Base-by-base conservation (phyloP, 2,797 vertebrate species). In the Paedocypris micromegethes region DNA sequence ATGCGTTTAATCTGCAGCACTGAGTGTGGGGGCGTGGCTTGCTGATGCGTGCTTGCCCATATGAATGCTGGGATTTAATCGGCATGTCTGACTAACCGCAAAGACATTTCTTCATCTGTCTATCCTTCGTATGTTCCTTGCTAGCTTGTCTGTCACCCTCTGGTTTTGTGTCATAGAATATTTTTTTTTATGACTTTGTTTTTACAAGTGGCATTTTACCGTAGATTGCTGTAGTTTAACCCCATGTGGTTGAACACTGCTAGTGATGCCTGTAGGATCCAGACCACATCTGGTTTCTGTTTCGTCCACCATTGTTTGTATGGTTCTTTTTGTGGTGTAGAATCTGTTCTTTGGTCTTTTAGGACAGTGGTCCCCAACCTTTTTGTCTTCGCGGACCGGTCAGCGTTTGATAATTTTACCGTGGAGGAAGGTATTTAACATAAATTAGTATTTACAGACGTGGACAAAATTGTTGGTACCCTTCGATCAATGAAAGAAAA, bases 31-130 rank as follows among this genome's bases (percentile, higher is more conserved):
- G 75, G 9, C 67, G 64, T 73, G 68, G 64, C 61, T 6, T 52
- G 63, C 47, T 75, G 44, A 41, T 72, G 52, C 70, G 62, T 63
- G 58, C 55, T 69, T 75, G 55, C 58, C 6, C 7, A 39, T 56
- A 78, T 74, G 58, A 62, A 59, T 75, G 72, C 43, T 66, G 40
- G 70, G 56, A 70, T 76, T 84, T 85, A 81, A 81, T 83, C 79
- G 63, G 86, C 87, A 85, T 86, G 84, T 80, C 58, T 74, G 74
- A 84, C 80, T 84, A 86, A 83, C 78, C 63, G 75, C 73, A 79
- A 63, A 65, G 74, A 75, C 76, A 77, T 45, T 41, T n/a, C 5
- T 47, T 40, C 48, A 23, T 54, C 2, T 43, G 50, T 46, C n/a
- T 47, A 0, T 55, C 7, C 2, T 1, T 51, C 9, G 41, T 72